These are phyloP conservation scores for Sclerurus mexicanus DNA, from an alignment of 2,113 vertebrate genomes.

Conservation along the genomic window DNA sequence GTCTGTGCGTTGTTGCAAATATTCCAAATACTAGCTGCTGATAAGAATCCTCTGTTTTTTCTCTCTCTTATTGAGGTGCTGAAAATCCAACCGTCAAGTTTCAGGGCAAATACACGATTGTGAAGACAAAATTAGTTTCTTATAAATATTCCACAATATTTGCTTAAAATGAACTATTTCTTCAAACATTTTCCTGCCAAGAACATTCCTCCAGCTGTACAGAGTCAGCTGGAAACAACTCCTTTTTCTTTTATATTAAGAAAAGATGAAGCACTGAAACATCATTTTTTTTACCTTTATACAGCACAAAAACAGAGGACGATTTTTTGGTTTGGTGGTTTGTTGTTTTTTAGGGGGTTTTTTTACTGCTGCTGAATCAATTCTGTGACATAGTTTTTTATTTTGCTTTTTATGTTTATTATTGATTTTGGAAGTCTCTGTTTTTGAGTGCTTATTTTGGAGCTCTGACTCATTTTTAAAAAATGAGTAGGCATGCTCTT, in stretches of 20 bases:
- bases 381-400: conserved; percentile 23
- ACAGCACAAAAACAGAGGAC: conserved; percentile 10
- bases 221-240: conserved; percentile 58
- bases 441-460: conserved; percentile 18
- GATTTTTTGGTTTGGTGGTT: background rate
- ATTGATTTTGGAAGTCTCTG: conserved; percentile 54
- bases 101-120: background rate
- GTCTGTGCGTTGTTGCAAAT: background rate
- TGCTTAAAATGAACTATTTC: conserved; percentile 59
- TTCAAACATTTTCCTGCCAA: conserved; percentile 55
- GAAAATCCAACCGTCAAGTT: background rate
- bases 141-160: conserved; percentile 65
- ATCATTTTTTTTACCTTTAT: background rate
- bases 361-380: conserved; percentile 12
- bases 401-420: conserved; percentile 50
- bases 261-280: conserved; percentile 33
- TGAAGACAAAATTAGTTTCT: conserved; percentile 57
- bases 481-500: conserved; percentile 29
- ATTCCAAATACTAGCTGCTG: background rate
- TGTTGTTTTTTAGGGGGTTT: background rate
- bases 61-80: background rate
- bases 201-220: conserved; percentile 66
- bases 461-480: conserved; percentile 32
- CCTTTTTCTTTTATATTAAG: conserved; percentile 48
- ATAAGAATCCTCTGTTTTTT: background rate